phyloP scores from a whole-genome alignment of 2,797 vertebrate species.

The Pteropus rufus region DNA sequence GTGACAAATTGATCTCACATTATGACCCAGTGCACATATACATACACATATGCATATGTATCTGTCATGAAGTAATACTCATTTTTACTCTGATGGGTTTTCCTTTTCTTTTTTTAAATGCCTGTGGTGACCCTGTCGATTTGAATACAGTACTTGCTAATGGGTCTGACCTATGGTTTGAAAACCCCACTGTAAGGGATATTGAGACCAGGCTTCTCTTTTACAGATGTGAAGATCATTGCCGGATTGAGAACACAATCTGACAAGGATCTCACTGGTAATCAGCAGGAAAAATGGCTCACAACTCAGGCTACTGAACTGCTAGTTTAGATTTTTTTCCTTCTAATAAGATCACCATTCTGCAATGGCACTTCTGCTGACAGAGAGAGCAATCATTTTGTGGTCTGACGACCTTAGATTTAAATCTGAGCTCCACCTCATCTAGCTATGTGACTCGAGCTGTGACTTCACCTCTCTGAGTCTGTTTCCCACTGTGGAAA shows the following conservation, averaged over 20 bases:
- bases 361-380: background rate
- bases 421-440: background rate
- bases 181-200: background rate
- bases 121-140: background rate
- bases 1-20: background rate
- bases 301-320: background rate
- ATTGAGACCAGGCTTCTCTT: background rate
- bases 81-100: background rate
- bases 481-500: background rate
- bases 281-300: background rate
- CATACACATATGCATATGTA: background rate
- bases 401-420: background rate
- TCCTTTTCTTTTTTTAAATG: background rate
- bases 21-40: background rate
- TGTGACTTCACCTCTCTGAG: background rate
- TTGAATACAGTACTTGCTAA: background rate
- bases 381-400: background rate
- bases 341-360: background rate
- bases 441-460: background rate
- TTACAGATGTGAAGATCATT: background rate
- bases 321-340: background rate
- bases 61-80: background rate
- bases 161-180: background rate
- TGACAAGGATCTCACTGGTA: background rate
- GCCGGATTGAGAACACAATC: background rate